phyloP scores from a whole-genome alignment of 2,888 invertebrate genomes.

The Coenonympha glycerion region DNA sequence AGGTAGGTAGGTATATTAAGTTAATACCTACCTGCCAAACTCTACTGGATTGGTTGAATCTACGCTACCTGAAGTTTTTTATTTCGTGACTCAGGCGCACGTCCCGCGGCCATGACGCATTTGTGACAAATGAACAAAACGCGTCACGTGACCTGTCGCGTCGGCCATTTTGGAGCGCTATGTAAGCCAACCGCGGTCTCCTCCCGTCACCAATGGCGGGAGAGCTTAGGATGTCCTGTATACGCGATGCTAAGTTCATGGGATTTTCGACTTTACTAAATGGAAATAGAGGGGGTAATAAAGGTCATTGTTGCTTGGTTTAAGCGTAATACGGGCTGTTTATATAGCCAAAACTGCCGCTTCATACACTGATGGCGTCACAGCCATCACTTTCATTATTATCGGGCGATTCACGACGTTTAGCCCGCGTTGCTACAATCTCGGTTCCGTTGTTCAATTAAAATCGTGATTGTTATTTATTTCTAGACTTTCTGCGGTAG shows the following conservation, averaged over 20 bases:
- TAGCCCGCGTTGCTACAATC: conserved; percentile 64
- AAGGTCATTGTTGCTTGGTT: conserved; percentile 36
- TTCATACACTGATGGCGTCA: conserved; percentile 74
- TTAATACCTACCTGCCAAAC: background rate
- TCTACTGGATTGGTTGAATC: conserved; percentile 5
- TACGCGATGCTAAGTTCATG: conserved; percentile 34
- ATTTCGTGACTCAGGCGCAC: conserved; percentile 3
- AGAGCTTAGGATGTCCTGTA: conserved; percentile 40
- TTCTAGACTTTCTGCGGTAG: conserved; percentile 44
- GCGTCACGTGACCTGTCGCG: too few relatives aligned
- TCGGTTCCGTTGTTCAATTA: conserved; percentile 67
- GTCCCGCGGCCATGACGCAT: conserved; percentile 18
- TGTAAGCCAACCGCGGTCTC: conserved; percentile 61
- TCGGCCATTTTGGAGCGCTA: conserved; percentile 65
- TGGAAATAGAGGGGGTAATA: conserved; percentile 16
- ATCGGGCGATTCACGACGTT: conserved; percentile 76
- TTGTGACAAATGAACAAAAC: conserved; percentile 46
- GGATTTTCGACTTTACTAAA: conserved; percentile 37
- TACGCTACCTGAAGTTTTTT: background rate
- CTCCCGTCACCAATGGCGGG: conserved; percentile 56
- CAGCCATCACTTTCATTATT: conserved; percentile 76
- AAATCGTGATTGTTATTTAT: conserved; percentile 63
- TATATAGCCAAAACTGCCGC: conserved; percentile 76
- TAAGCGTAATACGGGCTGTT: conserved; percentile 69
- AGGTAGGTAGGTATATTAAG: too few relatives aligned